These are phyloP conservation scores for Aleiodes alternator DNA, from an alignment of 2,888 invertebrate species.

Conservation along the genomic window DNA sequence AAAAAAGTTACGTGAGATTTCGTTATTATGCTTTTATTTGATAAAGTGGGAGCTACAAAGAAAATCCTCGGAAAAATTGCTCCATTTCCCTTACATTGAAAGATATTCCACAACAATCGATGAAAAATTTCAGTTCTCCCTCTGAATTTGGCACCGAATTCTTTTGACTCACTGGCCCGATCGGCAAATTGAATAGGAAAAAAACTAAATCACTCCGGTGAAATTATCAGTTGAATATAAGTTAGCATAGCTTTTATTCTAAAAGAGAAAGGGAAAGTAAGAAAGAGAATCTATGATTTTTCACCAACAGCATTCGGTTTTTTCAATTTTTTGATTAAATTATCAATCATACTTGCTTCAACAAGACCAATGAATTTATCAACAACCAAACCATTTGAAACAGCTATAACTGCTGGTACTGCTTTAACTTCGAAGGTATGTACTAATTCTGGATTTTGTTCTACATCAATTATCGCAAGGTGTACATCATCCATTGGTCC, in stretches of 20 bases:
- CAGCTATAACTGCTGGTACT: conserved; percentile 88
- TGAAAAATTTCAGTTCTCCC: not conserved
- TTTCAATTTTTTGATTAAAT: conserved; percentile 82
- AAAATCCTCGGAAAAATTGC: too few species aligned
- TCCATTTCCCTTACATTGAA: not conserved
- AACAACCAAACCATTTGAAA: conserved; percentile 87
- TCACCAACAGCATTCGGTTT: conserved; percentile 47
- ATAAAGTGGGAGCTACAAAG: too few species aligned
- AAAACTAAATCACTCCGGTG: conserved; percentile 43
- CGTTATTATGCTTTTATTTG: not conserved
- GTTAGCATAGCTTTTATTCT: not conserved
- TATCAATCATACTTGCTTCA: conserved; percentile 87
- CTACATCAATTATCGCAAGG: conserved; percentile 89
- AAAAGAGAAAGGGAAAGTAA: conserved; percentile 19
- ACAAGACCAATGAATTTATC: conserved; percentile 93
- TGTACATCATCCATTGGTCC: conserved; percentile 84
- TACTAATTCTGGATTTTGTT: conserved; percentile 87
- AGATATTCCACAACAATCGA: conserved; percentile 28
- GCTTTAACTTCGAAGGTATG: conserved; percentile 90
- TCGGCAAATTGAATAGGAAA: not conserved
- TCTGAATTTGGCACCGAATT: not conserved
- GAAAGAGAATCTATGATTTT: conserved; percentile 46
- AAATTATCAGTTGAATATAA: conserved; percentile 18
- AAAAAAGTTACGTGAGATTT: not conserved
- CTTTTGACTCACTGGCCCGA: not conserved